Evolutionary conservation across 2,888 invertebrate genomes (phyloP), one percentile per base, ranked within the genome.

Genomic region (Drosophila prolongata): DNA sequence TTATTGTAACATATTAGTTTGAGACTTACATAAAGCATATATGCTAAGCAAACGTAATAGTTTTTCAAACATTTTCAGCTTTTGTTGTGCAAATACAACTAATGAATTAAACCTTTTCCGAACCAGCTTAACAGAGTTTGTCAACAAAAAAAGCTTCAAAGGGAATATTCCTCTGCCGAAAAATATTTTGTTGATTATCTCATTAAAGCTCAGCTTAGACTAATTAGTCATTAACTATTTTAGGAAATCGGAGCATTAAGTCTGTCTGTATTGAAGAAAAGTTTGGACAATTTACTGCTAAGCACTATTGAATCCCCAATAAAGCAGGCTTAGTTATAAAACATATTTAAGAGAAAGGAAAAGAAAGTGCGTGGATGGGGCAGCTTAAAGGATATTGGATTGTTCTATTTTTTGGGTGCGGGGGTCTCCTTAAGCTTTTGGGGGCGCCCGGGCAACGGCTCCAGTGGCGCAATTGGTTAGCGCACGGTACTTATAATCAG

Each of bases 381-480:
- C 16, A 49, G 62, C 49, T 64, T 43, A 61, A 64, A 64, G 62
- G 62, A 64, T 43, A 64, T 61, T 16, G 6, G 49, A 61, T 49
- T 62, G 42, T 61, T 49, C 27, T 60, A 60, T 46, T 60, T 46
- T 46, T 34, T 6, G 35, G 35, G 35, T 53, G 60, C 46, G 42
- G 54, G 14, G 53, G 70, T 80, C 53, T 78, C 80, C 47, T 73
- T 75, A 37, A 52, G 38, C 64, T 74, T 89, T 89, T 90, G 90
- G 64, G 90, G 70, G 53, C 47, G 47, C 49, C 53, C 61, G 44
- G 27, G 16, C 76, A 82, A 85, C 76, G 93, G 97, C 97, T 96
- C 97, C 97, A 97, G 98, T 98, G 98, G 98, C 98, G 98, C 98
- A 98, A 98, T 98, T 97, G 98, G 98, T 98, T 98, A 98, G 98